These are phyloP conservation scores for Himalopsyche anomala DNA, from an alignment of 2,888 invertebrate species.

Conservation along the genomic window DNA sequence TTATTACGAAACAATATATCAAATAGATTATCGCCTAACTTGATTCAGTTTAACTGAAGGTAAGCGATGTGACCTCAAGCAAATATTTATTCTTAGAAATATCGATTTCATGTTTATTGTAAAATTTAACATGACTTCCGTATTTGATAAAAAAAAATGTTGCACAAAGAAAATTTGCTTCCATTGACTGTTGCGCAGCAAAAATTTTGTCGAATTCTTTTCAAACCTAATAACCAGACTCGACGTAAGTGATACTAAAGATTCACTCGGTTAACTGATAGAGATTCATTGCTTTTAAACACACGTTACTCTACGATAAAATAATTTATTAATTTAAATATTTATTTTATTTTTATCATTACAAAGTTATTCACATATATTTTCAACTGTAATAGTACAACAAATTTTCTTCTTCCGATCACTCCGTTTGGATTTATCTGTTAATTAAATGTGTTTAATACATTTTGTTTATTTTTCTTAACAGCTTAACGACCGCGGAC, in stretches of 20 bases:
- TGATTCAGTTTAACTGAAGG: neutral
- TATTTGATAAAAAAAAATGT: conserved; percentile 17
- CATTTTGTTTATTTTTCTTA: no score
- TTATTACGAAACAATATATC: no score
- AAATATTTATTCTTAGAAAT: conserved; percentile 18
- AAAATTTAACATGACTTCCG: conserved; percentile 8
- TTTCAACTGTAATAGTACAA: no score
- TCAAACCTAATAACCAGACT: neutral
- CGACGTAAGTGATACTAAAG: neutral
- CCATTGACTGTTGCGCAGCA: neutral
- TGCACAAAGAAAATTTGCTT: neutral
- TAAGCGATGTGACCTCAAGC: neutral
- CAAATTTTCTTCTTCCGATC: no score
- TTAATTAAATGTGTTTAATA: no score
- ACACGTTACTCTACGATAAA: neutral
- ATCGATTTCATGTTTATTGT: neutral
- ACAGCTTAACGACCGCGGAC: no score
- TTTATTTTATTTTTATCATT: no score
- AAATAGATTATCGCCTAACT: neutral
- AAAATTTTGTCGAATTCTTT: neutral
- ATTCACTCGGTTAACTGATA: neutral
- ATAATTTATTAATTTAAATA: no score
- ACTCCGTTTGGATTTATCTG: no score
- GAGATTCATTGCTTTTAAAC: conserved; percentile 17
- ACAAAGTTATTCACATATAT: no score